A percentile compares a stretch with the other conserved stretches of the same genome.
Conservation (phyloP, 2,888 invertebrate genomes). For the Metalampra italica region DNA sequence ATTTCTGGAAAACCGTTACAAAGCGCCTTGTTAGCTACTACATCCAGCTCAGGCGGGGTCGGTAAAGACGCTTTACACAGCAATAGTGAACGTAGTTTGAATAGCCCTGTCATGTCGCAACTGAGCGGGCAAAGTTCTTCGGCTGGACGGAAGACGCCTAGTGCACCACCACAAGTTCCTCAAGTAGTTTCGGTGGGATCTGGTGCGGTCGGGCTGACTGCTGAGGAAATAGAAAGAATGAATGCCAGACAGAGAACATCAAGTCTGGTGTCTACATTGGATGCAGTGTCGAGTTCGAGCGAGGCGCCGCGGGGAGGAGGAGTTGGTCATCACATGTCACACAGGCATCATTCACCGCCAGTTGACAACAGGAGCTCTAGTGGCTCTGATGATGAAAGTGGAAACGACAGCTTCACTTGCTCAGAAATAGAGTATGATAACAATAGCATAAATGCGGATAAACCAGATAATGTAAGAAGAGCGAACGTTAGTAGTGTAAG, state of each 20-base stretch:
- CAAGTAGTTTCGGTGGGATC: constrained; percentile 82
- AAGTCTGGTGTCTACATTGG: constrained; percentile 93
- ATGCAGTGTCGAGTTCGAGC: constrained; percentile 95
- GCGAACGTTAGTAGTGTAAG: constrained; percentile 74
- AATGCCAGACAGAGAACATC: constrained; percentile 92
- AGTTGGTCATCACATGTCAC: constrained; percentile 83
- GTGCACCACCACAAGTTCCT: constrained; percentile 83
- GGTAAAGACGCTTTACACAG: constrained; percentile 94
- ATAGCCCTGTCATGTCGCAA: constrained; percentile 95
- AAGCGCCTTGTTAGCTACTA: constrained; percentile 92
- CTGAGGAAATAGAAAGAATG: constrained; percentile 94
- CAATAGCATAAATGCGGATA: constrained; percentile 89
- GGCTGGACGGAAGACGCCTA: constrained; percentile 86
- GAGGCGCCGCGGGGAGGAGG: constrained; percentile 85
- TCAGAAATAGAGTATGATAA: constrained; percentile 98
- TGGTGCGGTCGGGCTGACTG: constrained; percentile 89
- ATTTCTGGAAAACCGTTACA: constrained; percentile 95
- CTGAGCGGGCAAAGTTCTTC: constrained; percentile 91
- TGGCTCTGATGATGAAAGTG: constrained; percentile 92
- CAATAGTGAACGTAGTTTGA: constrained; percentile 93
- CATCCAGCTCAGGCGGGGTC: constrained; percentile 92
- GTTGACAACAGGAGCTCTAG: constrained; percentile 88
- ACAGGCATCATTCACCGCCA: constrained; percentile 85
- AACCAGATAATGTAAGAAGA: constrained; percentile 81
- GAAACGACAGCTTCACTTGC: constrained; percentile 98